These are phyloP conservation scores for Cephus runcator DNA, from an alignment of 2,888 invertebrate genomes.

Conservation along the genomic window DNA sequence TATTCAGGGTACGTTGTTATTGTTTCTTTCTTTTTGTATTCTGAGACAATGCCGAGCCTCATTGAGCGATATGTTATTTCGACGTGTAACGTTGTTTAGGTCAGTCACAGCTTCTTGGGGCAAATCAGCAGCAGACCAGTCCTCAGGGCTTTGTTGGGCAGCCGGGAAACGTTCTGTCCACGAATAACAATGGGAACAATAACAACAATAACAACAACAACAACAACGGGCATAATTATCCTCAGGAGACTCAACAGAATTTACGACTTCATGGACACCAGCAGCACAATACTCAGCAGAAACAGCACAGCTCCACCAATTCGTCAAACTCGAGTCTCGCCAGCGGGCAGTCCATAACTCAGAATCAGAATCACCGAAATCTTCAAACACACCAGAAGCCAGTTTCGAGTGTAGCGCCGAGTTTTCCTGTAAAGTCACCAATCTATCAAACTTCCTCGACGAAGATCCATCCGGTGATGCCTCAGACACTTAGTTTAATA, in stretches of 20 bases:
- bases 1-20: slow-evolving; percentile 52
- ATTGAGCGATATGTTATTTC: neutral
- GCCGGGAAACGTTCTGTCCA: slow-evolving; percentile 39
- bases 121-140: slow-evolving; percentile 41
- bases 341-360: slow-evolving; percentile 44
- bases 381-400: slow-evolving; percentile 77
- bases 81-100: neutral
- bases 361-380: slow-evolving; percentile 51
- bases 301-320: slow-evolving; percentile 68
- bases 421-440: slow-evolving; percentile 74
- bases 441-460: slow-evolving; percentile 85
- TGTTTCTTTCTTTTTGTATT: neutral
- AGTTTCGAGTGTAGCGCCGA: slow-evolving; percentile 87
- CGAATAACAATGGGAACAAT: slow-evolving; percentile 42
- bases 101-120: slow-evolving; percentile 40
- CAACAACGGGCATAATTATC: slow-evolving; percentile 67
- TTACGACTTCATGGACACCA: slow-evolving; percentile 68
- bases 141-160: slow-evolving; percentile 42
- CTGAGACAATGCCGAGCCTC: neutral
- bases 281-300: slow-evolving; percentile 68
- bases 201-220: slow-evolving; percentile 34
- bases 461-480: slow-evolving; percentile 83
- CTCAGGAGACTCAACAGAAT: slow-evolving; percentile 67
- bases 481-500: slow-evolving; percentile 73
- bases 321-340: slow-evolving; percentile 63